Conservation (phyloP, 2,797 vertebrate species). For the Urosaurus nigricauda region DNA sequence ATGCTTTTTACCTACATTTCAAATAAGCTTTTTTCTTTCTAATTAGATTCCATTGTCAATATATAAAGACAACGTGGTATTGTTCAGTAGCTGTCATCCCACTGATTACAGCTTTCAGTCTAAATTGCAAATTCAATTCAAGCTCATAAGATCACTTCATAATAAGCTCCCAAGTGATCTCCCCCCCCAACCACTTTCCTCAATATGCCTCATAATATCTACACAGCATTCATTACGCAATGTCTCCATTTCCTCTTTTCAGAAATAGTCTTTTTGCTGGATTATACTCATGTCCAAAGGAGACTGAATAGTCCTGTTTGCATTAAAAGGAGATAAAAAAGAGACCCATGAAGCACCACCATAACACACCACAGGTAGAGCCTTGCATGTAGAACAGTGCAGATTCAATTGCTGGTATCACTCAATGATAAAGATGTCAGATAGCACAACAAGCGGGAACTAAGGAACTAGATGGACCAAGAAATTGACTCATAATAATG, state of each 20-base stretch:
- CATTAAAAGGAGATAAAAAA: no score
- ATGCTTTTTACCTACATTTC: background rate
- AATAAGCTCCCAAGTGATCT: constrained; percentile 51
- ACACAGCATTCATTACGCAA: background rate
- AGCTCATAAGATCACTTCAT: constrained; percentile 38
- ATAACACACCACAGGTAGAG: background rate
- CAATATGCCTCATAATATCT: constrained; percentile 53
- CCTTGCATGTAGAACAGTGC: background rate
- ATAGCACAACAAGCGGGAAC: no score
- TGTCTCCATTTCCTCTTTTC: background rate
- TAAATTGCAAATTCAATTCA: constrained; percentile 52
- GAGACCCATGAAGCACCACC: background rate
- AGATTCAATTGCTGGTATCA: no score
- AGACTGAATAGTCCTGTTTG: background rate
- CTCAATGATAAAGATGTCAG: no score
- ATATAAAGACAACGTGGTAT: constrained; percentile 47
- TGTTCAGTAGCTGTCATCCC: constrained; percentile 33
- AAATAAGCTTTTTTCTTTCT: constrained; percentile 45
- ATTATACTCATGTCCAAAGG: background rate
- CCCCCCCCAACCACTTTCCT: constrained; percentile 17
- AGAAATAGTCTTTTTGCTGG: background rate
- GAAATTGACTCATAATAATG: no score
- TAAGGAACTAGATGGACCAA: no score
- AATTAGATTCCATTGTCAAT: constrained; percentile 61
- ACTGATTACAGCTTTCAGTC: constrained; percentile 53